Evolutionary conservation across 1,140 invertebrate species (phyloP), one percentile per base, ranked within the genome.

Genomic region (Portunus trituberculatus): DNA sequence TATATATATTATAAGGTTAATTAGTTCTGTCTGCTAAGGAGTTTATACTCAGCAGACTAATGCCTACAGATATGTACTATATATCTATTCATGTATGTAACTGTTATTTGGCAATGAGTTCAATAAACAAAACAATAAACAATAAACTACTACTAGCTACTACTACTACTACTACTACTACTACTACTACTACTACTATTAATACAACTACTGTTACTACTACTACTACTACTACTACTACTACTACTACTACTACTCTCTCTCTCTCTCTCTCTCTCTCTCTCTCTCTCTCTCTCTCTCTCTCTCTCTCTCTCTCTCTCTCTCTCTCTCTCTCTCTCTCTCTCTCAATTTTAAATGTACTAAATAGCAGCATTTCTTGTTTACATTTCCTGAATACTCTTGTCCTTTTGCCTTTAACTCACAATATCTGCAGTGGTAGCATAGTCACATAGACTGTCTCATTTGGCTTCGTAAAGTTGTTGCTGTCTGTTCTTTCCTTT

Each of bases 261-360:
- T 6, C 82, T 84, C 4, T 84, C 82, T 28, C 25, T 84, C 59
- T 76, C 59, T 76, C 59, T 76, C 59, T 76, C 59, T 76, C 59
- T 76, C 59, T 76, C 59, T 76, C 59, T 76, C 59, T 76, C 59
- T 76, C 59, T 76, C 59, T 76, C 59, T 76, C 59, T 76, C 59
- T 76, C 59, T 76, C 59, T 76, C 59, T 76, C 59, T 76, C 59
- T 76, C 59, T 76, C 59, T 76, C 59, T 76, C 59, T 76, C 59
- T 76, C 59, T 76, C 59, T 76, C 59, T 76, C 59, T 76, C 59
- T 76, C 59, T 76, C 59, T 76, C 59, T 76, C 59, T 76, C 59
- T 76, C 59, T 76, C 59, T 76, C 59, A 12, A 10, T 76, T 25
- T 76, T 76, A 76, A 76, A n/a, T n/a, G n/a, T n/a, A n/a, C n/a